Base-by-base conservation (phyloP, 2,888 invertebrate genomes). In the Parnassius apollo region DNA sequence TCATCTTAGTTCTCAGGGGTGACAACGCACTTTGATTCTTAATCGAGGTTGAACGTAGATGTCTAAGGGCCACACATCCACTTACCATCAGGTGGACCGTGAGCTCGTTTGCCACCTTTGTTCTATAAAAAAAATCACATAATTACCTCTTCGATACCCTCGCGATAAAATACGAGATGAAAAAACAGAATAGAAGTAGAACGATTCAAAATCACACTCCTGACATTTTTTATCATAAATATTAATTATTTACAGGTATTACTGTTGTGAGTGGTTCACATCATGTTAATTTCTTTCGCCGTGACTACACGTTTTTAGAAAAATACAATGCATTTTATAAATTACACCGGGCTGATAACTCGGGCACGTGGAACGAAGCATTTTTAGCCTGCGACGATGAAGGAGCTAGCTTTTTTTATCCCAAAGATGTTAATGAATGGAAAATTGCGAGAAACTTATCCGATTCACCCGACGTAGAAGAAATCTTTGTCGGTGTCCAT, bases 391-490 rank as follows among this genome's bases (percentile, higher is more conserved):
- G 83, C 44, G 73, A 77, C 44, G 72, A 77, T 2, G 83, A 83
- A 68, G 81, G 75, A 0, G 70, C 81, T 0, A 66, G 69, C n/a
- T 61, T 83, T 82, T 82, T 83, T 62, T 83, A 80, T 13, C 82
- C 82, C 1, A 72, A 65, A 50, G 62, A 59, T 2, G 25, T 61
- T 1, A 69, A 72, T 0, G 83, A 83, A 61, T 81, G 80, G 81
- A 65, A 49, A 0, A 57, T 80, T 1, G 77, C 73, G 0, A 77
- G 74, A 44, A 74, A 73, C 2, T 44, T 64, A 9, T 25, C 59
- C 8, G 46, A 52, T 0, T 25, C 56, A 12, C 35, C 64, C 78
- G 25, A 70, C 71, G 0, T 51, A 66, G 0, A 57, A 61, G 74
- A 76, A 0, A 74, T 80, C 44, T 78, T 74, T 44, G 72, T 82